A percentile compares a stretch with the other conserved stretches of the same genome.
Evolutionary conservation across 2,113 vertebrate species (phyloP).

Genomic region (Corynorhinus townsendii): DNA sequence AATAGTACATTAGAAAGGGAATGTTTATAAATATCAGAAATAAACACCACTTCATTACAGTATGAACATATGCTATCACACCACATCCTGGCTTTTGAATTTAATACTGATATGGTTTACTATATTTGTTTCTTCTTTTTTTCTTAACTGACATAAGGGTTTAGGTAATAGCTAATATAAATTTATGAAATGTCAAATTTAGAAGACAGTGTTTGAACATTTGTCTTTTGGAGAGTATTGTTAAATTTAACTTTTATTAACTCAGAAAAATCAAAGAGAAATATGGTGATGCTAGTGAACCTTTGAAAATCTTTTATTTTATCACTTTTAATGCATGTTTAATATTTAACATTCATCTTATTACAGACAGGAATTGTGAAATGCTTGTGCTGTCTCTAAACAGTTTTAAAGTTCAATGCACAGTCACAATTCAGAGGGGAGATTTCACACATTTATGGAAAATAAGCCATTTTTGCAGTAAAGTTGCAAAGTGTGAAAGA

Average conservation of each 20-base stretch:
- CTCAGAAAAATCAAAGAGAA: slow-evolving; percentile 67
- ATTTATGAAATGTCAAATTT: slow-evolving; percentile 68
- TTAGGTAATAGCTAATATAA: slow-evolving; percentile 74
- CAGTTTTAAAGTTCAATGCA: slow-evolving; percentile 86
- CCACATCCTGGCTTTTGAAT: slow-evolving; percentile 65
- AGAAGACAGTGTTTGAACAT: slow-evolving; percentile 73
- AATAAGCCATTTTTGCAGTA: slow-evolving; percentile 85
- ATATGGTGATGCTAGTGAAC: slow-evolving; percentile 74
- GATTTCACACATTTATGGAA: slow-evolving; percentile 86
- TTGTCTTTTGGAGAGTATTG: slow-evolving; percentile 69
- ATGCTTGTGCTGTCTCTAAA: slow-evolving; percentile 79
- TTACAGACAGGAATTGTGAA: slow-evolving; percentile 78
- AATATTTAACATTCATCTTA: slow-evolving; percentile 86
- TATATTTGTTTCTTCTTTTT: slow-evolving; percentile 45
- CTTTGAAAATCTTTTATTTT: slow-evolving; percentile 80
- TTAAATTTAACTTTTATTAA: slow-evolving; percentile 80
- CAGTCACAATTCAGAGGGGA: slow-evolving; percentile 86
- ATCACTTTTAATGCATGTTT: slow-evolving; percentile 82
- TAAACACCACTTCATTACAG: slow-evolving; percentile 60
- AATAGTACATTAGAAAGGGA: slow-evolving; percentile 71
- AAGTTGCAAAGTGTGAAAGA: slow-evolving; percentile 87
- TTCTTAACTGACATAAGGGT: slow-evolving; percentile 60
- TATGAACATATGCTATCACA: slow-evolving; percentile 60
- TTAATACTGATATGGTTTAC: slow-evolving; percentile 57
- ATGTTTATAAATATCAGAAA: slow-evolving; percentile 70